Evolutionary conservation across 2,797 vertebrate species (phyloP).

Genomic region (Epinephelus awoara): DNA sequence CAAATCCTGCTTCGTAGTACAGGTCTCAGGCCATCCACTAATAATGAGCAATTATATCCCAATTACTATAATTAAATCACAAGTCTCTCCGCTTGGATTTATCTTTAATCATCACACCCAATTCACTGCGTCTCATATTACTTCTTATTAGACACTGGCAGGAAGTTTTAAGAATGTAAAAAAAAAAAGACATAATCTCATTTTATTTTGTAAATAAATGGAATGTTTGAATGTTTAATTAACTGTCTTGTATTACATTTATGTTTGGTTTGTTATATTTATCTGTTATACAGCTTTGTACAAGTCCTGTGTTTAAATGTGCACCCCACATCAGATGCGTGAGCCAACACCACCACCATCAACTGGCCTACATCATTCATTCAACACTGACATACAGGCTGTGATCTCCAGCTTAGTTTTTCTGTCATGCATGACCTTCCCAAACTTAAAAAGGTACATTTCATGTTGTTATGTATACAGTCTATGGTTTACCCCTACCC

Average conservation of each 20-base stretch:
- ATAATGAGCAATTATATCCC: not conserved
- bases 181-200: not conserved
- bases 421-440: not conserved
- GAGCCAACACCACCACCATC: not conserved
- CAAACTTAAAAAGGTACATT: not conserved
- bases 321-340: too few relatives aligned
- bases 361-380: not conserved
- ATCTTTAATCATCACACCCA: not conserved
- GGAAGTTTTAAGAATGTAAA: not conserved
- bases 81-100: not conserved
- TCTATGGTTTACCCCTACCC: conserved; percentile 4
- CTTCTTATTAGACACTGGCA: not conserved
- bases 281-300: too few relatives aligned
- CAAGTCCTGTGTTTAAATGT: not conserved
- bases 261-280: not conserved
- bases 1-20: too few relatives aligned
- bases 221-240: not conserved
- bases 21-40: too few relatives aligned
- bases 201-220: not conserved
- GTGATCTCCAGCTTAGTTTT: not conserved
- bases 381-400: not conserved
- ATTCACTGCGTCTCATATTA: not conserved
- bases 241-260: not conserved
- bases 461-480: not conserved
- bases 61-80: not conserved